Evolutionary conservation across 2,113 vertebrate genomes (phyloP).

Genomic region (Pseudopodoces humilis): DNA sequence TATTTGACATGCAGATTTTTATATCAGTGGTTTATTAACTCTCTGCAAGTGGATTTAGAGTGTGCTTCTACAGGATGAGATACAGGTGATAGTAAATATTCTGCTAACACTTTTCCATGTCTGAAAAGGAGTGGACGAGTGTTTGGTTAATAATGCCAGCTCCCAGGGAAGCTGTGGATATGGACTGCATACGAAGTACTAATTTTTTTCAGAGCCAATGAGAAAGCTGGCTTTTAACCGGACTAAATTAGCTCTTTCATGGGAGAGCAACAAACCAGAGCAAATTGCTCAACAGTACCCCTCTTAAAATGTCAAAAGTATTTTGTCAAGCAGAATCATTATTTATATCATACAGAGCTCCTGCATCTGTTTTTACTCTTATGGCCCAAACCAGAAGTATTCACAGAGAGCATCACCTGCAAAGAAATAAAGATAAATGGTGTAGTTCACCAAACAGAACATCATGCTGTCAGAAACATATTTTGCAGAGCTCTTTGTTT

Average conservation of each 20-base stretch:
- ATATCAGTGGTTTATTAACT: background rate
- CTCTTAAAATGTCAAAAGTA: constrained; percentile 52
- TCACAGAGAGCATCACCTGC: background rate
- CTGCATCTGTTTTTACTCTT: constrained; percentile 11
- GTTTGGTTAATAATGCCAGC: background rate
- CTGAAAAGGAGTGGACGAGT: background rate
- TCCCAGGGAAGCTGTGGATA: background rate
- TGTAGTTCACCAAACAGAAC: background rate
- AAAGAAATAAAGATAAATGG: constrained; percentile 37
- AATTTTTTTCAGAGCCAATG: constrained; percentile 1
- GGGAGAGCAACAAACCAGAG: constrained; percentile 49
- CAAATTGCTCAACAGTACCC: constrained; percentile 35
- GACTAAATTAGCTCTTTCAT: constrained; percentile 37
- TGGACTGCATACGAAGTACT: background rate
- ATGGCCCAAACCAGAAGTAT: background rate
- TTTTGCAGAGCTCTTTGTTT: background rate
- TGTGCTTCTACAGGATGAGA: background rate
- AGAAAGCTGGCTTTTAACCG: background rate
- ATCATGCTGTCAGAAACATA: background rate
- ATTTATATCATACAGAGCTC: constrained; percentile 34
- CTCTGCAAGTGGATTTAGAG: background rate
- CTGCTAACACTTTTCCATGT: background rate
- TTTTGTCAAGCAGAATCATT: constrained; percentile 45
- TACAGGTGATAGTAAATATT: background rate
- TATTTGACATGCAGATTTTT: background rate